Evolutionary conservation across 1,140 invertebrate genomes (phyloP).

Genomic region (Bombus waltoni): DNA sequence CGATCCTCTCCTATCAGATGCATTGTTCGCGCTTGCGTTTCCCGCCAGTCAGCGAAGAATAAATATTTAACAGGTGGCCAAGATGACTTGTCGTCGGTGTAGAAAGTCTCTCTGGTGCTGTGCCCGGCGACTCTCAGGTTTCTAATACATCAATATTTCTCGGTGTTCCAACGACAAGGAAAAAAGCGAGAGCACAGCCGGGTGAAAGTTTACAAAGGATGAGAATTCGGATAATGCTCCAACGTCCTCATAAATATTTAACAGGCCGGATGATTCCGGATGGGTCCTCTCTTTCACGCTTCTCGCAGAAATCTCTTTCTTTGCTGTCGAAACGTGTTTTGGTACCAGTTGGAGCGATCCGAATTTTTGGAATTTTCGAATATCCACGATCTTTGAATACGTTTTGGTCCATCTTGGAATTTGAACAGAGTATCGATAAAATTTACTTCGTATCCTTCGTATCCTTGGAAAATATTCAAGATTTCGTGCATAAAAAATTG

Average conservation of each 20-base stretch:
- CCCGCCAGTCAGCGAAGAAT: background rate
- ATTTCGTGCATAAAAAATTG: too few relatives aligned
- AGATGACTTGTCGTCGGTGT: background rate
- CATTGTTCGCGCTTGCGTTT: background rate
- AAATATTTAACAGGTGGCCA: slow-evolving; percentile 11
- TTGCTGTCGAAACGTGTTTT: background rate
- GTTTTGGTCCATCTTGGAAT: too few relatives aligned
- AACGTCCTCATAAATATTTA: slow-evolving; percentile 60
- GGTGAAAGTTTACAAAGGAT: slow-evolving; percentile 63
- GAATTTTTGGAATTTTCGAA: background rate
- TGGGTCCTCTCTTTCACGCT: background rate
- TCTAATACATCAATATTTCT: slow-evolving; percentile 34
- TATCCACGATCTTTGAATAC: background rate
- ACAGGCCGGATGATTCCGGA: slow-evolving; percentile 6
- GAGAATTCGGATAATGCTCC: slow-evolving; percentile 62
- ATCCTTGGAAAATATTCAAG: background rate
- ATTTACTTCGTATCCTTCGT: background rate
- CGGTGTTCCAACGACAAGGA: background rate
- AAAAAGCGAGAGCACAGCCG: background rate
- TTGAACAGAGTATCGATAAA: fast-evolving
- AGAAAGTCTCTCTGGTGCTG: slow-evolving; percentile 2
- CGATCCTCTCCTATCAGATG: background rate
- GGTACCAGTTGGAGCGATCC: background rate
- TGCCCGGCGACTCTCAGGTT: background rate
- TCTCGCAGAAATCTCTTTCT: background rate